These are phyloP conservation scores for Mesoclemmys tuberculata DNA, from an alignment of 2,113 vertebrate species.

Conservation along the genomic window DNA sequence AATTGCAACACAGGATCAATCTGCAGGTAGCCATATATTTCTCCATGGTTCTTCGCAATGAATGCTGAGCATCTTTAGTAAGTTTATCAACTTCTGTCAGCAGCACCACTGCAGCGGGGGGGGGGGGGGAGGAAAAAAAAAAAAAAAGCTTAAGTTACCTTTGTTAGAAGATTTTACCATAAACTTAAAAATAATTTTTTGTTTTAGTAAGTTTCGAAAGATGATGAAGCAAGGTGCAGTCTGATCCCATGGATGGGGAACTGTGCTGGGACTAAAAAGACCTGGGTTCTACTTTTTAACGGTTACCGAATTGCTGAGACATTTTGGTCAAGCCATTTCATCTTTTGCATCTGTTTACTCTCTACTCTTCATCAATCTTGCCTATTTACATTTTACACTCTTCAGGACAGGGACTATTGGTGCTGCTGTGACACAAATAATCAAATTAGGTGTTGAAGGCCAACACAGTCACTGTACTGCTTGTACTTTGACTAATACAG, in stretches of 20 bases:
- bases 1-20: slow-evolving; percentile 94
- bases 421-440: neutral
- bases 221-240: neutral
- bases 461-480: neutral
- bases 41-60: slow-evolving; percentile 97
- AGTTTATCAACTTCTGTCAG: slow-evolving; percentile 96
- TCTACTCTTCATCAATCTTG: neutral
- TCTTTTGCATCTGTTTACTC: neutral
- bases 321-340: neutral
- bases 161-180: neutral
- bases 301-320: neutral
- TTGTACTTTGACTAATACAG: neutral
- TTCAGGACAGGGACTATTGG: neutral
- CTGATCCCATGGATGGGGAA: neutral
- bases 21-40: slow-evolving; percentile 97
- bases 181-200: neutral
- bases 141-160: neutral
- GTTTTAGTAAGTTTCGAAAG: neutral
- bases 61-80: slow-evolving; percentile 96
- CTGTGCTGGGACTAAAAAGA: neutral
- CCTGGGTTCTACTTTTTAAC: accelerated
- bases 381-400: neutral
- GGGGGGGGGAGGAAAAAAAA: slow-evolving; percentile 29
- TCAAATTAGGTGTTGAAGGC: neutral
- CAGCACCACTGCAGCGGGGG: slow-evolving; percentile 89